Percentiles rank a stretch among this genome's conserved stretches.
Conservation (phyloP, 2,113 vertebrate species). For the Cebidichthys violaceus region DNA sequence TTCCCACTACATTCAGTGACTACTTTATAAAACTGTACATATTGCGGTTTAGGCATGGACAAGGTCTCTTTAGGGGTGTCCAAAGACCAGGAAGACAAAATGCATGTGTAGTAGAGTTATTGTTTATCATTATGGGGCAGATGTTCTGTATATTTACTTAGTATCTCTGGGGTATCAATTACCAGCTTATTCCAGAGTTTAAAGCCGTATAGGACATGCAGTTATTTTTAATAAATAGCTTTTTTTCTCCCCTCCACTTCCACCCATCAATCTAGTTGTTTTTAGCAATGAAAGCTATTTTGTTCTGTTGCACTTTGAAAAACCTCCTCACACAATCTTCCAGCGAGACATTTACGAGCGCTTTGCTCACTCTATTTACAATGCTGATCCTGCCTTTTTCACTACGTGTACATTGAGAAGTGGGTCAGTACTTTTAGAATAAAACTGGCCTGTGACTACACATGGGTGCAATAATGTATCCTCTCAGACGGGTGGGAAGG, state of each 20-base stretch:
- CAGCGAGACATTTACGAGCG: neutral
- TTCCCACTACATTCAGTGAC: neutral
- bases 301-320: neutral
- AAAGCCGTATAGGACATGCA: neutral
- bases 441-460: neutral
- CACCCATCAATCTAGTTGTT: neutral
- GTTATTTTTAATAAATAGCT: neutral
- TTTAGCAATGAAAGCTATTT: neutral
- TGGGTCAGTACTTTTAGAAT: neutral
- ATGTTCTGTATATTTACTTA: neutral
- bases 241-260: neutral
- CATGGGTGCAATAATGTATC: neutral
- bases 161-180: neutral
- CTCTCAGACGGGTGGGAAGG: neutral
- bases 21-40: neutral
- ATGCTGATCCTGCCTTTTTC: conserved; percentile 11
- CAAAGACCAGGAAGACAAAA: neutral
- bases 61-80: neutral
- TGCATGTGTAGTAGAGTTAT: neutral
- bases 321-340: neutral
- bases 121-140: neutral
- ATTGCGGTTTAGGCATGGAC: too few species aligned
- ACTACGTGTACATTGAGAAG: neutral
- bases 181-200: neutral
- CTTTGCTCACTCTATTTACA: neutral